Evolutionary conservation across 2,888 invertebrate genomes (phyloP), one percentile per base, ranked within the genome.

Genomic region (Apotomis betuletana): DNA sequence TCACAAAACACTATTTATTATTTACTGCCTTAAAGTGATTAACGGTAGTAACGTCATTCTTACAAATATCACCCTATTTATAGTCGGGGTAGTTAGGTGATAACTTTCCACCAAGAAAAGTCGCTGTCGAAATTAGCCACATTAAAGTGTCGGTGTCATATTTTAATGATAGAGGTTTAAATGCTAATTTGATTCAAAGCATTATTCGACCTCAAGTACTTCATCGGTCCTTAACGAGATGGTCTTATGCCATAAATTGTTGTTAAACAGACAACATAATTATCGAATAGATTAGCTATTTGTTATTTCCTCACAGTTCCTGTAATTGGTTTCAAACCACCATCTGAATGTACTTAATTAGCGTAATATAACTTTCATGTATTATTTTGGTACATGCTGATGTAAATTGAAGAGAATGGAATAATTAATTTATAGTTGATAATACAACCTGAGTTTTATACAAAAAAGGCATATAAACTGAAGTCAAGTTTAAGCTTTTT

Each of bases 231-330:
- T 57, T 63, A 54, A 68, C 62, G 57, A 72, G 57, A 68, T 46
- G 15, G 41, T 49, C 55, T 61, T 61, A 60, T 9, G 49, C 59
- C 46, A 63, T 72, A 72, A 72, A 72, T 68, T 46, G 36, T 57
- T 63, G 63, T 68, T 72, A 72, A 72, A 62, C 63, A 59, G 72
- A 68, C 72, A 68, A 63, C 72, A 63, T 68, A 68, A 72, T 72
- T 68, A 68, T 63, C 58, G 12, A 44, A 9, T 38, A 58, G 63
- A 63, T 67, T 59, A 68, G 67, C 72, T 59, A 57, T 63, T 62
- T 59, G 58, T 68, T 72, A 72, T 68, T 59, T 58, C 62, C 62
- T 51, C 52, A 41, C 52, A 46, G 67, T 58, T 72, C 54, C 27
- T 63, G 63, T 68, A 72, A 68, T 72, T 68, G 63, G 67, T 59